Percentiles rank a stretch among this genome's conserved stretches.
phyloP scores from a whole-genome alignment of 2,888 invertebrate genomes.

The Stenichneumon culpator region DNA sequence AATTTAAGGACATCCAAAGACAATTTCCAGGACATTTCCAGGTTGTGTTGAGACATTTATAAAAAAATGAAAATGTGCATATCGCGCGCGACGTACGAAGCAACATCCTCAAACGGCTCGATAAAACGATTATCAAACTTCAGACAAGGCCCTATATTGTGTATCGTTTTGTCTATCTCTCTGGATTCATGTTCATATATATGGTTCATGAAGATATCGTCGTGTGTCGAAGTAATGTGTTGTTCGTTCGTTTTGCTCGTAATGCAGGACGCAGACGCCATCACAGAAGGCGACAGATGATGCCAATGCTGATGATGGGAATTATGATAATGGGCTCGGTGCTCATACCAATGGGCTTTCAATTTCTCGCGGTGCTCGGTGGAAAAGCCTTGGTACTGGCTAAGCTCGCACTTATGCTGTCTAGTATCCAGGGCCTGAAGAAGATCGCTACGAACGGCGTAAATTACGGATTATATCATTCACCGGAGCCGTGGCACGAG shows the following conservation, averaged over 20 bases:
- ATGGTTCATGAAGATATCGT: too few species aligned
- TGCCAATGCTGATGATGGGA: conserved; percentile 93
- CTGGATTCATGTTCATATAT: too few species aligned
- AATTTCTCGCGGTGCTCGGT: conserved; percentile 93
- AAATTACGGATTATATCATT: conserved; percentile 91
- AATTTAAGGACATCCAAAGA: too few species aligned
- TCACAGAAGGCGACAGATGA: conserved; percentile 88
- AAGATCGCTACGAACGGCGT: conserved; percentile 91
- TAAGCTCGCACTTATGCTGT: conserved; percentile 92
- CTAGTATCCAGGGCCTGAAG: conserved; percentile 93
- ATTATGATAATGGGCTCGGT: conserved; percentile 92
- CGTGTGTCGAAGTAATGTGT: background rate
- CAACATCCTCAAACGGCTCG: too few species aligned
- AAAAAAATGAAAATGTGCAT: too few species aligned
- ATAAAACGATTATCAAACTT: too few species aligned
- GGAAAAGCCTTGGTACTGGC: conserved; percentile 93
- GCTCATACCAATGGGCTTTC: conserved; percentile 93
- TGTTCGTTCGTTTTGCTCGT: conserved; percentile 42
- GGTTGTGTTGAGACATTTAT: too few species aligned
- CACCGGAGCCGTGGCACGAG: conserved; percentile 85
- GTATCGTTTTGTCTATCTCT: too few species aligned
- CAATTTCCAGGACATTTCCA: too few species aligned
- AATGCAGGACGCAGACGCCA: conserved; percentile 85
- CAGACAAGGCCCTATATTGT: too few species aligned
- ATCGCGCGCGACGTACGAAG: too few species aligned